A percentile compares a stretch with the other conserved stretches of the same genome.
phyloP scores from a whole-genome alignment of 2,113 vertebrate species.

The Charina bottae region DNA sequence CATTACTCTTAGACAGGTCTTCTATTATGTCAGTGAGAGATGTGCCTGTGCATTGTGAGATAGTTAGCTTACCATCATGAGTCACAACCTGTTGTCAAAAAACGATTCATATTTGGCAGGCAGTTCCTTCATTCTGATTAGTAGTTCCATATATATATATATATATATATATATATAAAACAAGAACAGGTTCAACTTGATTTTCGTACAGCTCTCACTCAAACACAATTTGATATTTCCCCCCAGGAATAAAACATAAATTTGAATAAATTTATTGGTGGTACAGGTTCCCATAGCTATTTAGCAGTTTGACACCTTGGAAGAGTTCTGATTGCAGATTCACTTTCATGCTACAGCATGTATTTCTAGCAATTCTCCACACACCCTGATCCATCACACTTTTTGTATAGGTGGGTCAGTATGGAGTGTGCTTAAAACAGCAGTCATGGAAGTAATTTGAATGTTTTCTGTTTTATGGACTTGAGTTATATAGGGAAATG shows the following conservation, averaged over 20 bases:
- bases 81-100: constrained; percentile 22
- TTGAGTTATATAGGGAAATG: not conserved
- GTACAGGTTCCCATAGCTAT: constrained; percentile 14
- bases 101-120: constrained; percentile 37
- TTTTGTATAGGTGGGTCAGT: not conserved
- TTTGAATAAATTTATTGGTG: constrained; percentile 46
- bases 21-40: constrained; percentile 2
- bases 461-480: not conserved
- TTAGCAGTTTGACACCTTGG: not conserved
- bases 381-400: not conserved
- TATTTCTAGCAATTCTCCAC: not conserved
- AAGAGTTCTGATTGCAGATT: not conserved
- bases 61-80: not conserved
- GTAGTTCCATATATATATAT: constrained; percentile 3
- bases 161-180: constrained; percentile 6
- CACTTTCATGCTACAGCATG: not conserved
- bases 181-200: constrained; percentile 32
- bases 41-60: constrained; percentile 1
- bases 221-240: constrained; percentile 22
- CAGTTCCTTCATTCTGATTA: not conserved
- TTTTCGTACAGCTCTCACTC: constrained; percentile 47
- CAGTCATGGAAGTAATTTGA: not conserved
- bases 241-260: constrained; percentile 12
- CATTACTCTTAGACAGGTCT: not conserved
- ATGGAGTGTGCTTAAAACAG: not conserved